phyloP scores from a whole-genome alignment of 2,113 vertebrate genomes.

The Apus apus region DNA sequence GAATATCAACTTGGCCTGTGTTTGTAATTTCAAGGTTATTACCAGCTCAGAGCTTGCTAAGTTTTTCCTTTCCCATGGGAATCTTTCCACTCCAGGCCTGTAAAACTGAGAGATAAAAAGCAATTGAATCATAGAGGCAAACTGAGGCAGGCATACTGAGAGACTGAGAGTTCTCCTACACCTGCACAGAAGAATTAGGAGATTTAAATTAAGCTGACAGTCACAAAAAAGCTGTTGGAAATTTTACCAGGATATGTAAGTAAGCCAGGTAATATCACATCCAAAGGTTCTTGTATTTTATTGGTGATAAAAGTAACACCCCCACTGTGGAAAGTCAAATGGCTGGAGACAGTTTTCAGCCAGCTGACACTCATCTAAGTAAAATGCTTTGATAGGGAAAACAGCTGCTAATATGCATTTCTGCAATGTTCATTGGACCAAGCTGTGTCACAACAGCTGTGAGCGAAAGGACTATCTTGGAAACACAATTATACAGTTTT shows the following conservation, averaged over 20 bases:
- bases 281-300: slow-evolving; percentile 28
- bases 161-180: not conserved
- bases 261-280: slow-evolving; percentile 34
- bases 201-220: not conserved
- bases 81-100: too few relatives aligned
- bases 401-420: slow-evolving; percentile 58
- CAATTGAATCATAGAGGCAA: too few relatives aligned
- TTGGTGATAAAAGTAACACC: slow-evolving; percentile 36
- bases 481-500: slow-evolving; percentile 8
- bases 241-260: not conserved
- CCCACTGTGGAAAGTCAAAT: slow-evolving; percentile 59
- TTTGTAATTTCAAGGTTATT: too few relatives aligned
- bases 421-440: not conserved
- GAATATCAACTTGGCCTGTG: too few relatives aligned
- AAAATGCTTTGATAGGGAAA: slow-evolving; percentile 65
- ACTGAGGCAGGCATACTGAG: too few relatives aligned
- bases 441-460: not conserved
- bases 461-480: slow-evolving; percentile 33
- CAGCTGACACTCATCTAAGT: slow-evolving; percentile 56
- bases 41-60: too few relatives aligned
- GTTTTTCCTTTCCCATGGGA: too few relatives aligned
- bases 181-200: not conserved
- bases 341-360: slow-evolving; percentile 58
- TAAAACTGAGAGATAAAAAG: too few relatives aligned
- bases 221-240: not conserved